phyloP scores from a whole-genome alignment of 2,797 vertebrate genomes.

The Hydrolagus colliei region DNA sequence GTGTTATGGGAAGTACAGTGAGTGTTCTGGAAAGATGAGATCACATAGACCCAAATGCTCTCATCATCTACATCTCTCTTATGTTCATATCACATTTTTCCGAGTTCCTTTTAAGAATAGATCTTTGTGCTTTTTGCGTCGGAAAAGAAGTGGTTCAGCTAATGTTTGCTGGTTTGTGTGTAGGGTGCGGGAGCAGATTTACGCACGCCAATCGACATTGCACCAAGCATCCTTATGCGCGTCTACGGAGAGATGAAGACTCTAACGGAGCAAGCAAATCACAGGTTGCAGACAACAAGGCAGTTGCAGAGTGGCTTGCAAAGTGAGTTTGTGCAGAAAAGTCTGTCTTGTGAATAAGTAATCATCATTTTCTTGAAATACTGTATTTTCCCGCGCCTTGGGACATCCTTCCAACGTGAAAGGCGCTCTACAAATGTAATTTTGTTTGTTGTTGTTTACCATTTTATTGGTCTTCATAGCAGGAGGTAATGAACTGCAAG shows the following conservation, averaged over 20 bases:
- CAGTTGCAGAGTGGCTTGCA: constrained; percentile 88
- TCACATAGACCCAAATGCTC: no score
- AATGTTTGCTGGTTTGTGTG: constrained; percentile 32
- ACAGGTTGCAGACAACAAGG: constrained; percentile 84
- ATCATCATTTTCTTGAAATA: no score
- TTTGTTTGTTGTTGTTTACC: no score
- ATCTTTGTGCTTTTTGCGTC: neutral
- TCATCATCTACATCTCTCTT: no score
- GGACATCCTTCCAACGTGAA: no score
- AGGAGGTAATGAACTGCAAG: no score
- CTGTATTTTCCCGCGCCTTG: no score
- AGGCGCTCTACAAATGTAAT: no score
- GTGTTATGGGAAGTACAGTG: no score
- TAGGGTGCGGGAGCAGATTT: constrained; percentile 90
- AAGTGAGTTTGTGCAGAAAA: constrained; percentile 65
- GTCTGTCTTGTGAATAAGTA: neutral
- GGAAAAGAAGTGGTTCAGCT: neutral
- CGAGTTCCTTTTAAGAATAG: neutral
- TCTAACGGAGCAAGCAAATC: constrained; percentile 65
- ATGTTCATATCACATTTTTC: accelerated
- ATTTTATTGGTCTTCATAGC: no score
- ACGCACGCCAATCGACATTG: constrained; percentile 96
- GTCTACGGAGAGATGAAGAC: constrained; percentile 87
- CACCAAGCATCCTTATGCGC: constrained; percentile 86
- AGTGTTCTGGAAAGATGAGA: no score